phyloP scores from a whole-genome alignment of 1,140 invertebrate species.

The Neodiprion lecontei region DNA sequence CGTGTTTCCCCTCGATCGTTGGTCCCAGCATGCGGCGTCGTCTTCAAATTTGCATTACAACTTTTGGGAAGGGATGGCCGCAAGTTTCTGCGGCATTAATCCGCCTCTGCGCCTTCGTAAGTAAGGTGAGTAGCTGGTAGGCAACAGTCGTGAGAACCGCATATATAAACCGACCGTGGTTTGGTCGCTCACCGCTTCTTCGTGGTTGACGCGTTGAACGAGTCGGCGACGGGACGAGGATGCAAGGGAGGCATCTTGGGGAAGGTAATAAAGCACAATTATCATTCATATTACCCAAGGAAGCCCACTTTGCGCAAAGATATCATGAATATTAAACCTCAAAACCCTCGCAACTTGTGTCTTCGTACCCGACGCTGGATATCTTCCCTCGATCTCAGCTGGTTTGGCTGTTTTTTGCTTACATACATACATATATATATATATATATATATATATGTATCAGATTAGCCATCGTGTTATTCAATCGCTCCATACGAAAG shows the following conservation, averaged over 20 bases:
- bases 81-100: not conserved
- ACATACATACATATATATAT: no score
- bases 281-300: slow-evolving; percentile 43
- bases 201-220: slow-evolving; percentile 35
- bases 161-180: not conserved
- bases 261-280: slow-evolving; percentile 42
- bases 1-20: no score
- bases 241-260: slow-evolving; percentile 3
- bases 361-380: no score
- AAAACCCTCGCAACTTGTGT: no score
- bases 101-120: not conserved
- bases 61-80: not conserved
- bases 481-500: no score
- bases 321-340: slow-evolving; percentile 41
- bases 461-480: no score
- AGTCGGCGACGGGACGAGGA: slow-evolving; percentile 17
- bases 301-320: slow-evolving; percentile 34
- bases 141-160: not conserved
- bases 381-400: no score
- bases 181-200: not conserved
- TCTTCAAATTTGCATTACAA: not conserved
- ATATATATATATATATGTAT: no score
- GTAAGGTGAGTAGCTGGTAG: not conserved
- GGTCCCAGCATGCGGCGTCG: no score
- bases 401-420: no score